Conservation (phyloP, 2,888 invertebrate genomes). For the Mythimna impura region DNA sequence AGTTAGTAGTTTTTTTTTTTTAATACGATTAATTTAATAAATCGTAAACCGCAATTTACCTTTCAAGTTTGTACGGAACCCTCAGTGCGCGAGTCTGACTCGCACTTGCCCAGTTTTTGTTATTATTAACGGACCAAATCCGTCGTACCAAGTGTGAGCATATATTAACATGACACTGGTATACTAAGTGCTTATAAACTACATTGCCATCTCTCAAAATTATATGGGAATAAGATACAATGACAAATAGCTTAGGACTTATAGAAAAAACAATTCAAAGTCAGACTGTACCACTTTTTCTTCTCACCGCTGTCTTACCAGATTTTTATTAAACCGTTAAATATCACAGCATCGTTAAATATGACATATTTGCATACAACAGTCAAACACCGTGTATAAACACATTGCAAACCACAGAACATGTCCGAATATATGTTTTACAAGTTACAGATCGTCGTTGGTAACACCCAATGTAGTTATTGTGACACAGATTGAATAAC, state of each 20-base stretch:
- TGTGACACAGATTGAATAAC: constrained; percentile 58
- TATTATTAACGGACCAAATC: no score
- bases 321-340: constrained; percentile 1
- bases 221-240: not conserved
- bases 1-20: no score
- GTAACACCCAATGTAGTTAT: constrained; percentile 38
- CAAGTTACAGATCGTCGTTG: constrained; percentile 31
- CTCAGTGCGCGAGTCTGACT: no score
- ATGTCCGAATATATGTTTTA: constrained; percentile 29
- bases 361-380: constrained; percentile 51
- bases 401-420: constrained; percentile 30
- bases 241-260: no score
- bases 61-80: no score
- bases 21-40: no score
- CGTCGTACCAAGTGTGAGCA: no score
- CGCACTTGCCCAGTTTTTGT: no score
- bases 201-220: no score
- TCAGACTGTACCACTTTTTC: not conserved
- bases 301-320: not conserved
- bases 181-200: not conserved
- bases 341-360: constrained; percentile 28
- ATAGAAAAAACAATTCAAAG: not conserved
- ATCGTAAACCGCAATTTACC: no score
- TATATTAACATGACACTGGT: no score
- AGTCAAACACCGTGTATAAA: constrained; percentile 36